Percentiles rank a stretch among this genome's conserved stretches.
These are phyloP conservation scores for Choristoneura fumiferana DNA, from an alignment of 1,140 invertebrate species.

Conservation along the genomic window DNA sequence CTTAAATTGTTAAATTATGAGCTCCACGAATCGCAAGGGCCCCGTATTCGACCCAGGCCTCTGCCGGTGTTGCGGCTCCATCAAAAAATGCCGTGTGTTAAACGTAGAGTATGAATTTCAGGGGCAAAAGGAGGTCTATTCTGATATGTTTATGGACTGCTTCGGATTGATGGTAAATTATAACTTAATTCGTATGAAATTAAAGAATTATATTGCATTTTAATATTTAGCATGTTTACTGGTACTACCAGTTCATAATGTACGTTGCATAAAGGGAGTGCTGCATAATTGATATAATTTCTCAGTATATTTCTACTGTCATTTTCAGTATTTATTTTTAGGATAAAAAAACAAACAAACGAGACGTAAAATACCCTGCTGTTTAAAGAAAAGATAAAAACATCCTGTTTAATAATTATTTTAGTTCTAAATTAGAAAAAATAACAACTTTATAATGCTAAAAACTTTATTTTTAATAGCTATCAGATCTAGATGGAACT, in stretches of 20 bases:
- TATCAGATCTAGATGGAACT: constrained; percentile 50
- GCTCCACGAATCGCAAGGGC: constrained; percentile 41
- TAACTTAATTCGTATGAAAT: neutral
- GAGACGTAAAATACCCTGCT: too few species aligned
- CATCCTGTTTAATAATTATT: too few species aligned
- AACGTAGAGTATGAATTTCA: constrained; percentile 58
- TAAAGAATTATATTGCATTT: neutral
- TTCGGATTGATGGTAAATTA: constrained; percentile 58
- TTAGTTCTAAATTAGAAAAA: too few species aligned
- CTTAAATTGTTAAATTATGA: constrained; percentile 28
- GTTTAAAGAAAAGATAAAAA: too few species aligned
- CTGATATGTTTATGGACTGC: constrained; percentile 68
- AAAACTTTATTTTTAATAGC: too few species aligned
- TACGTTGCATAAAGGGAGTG: too few species aligned
- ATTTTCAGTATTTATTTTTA: too few species aligned
- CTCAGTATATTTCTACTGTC: too few species aligned
- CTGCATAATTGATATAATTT: too few species aligned
- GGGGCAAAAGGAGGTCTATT: constrained; percentile 60
- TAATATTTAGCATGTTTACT: too few species aligned
- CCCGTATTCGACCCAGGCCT: constrained; percentile 53
- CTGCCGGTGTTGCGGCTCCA: constrained; percentile 63
- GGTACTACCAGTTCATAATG: neutral
- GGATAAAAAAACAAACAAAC: too few species aligned
- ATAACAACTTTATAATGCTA: too few species aligned
- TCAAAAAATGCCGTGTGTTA: constrained; percentile 60